phyloP scores from a whole-genome alignment of 2,888 invertebrate species.

The Calameuta filiformis region DNA sequence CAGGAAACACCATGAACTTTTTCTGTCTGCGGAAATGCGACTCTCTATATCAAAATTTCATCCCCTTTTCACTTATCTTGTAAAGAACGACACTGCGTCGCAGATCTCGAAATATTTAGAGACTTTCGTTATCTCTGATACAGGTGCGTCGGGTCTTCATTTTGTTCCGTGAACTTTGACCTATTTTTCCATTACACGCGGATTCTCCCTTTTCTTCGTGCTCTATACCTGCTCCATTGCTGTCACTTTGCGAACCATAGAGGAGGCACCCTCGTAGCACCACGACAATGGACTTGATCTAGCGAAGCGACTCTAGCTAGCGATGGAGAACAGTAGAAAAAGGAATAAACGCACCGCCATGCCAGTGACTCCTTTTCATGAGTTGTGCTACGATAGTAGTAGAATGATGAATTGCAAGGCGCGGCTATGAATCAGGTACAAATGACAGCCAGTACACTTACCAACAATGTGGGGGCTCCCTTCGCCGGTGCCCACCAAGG shows the following conservation, averaged over 20 bases:
- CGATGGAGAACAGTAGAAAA: background rate
- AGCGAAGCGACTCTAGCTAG: background rate
- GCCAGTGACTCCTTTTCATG: background rate
- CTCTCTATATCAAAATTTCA: slow-evolving; percentile 1
- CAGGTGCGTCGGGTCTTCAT: background rate
- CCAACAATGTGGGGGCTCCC: slow-evolving; percentile 53
- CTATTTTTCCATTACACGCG: background rate
- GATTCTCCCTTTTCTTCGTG: background rate
- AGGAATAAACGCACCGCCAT: background rate
- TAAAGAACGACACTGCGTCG: background rate
- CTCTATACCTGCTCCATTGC: background rate
- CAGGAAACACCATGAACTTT: slow-evolving; percentile 26
- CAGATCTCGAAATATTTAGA: background rate
- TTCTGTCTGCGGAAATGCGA: slow-evolving; percentile 35
- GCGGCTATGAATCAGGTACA: slow-evolving; percentile 55
- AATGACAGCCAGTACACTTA: slow-evolving; percentile 53
- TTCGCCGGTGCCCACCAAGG: slow-evolving; percentile 49
- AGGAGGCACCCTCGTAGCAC: background rate
- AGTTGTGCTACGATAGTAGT: slow-evolving; percentile 40
- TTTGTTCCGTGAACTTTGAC: background rate
- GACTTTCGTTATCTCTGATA: background rate
- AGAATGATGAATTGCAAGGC: slow-evolving; percentile 54
- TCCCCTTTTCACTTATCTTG: background rate
- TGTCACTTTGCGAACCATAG: background rate
- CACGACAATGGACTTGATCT: background rate